Evolutionary conservation across 1,140 invertebrate species (phyloP), one percentile per base, ranked within the genome.

Genomic region (Panulirus ornatus): DNA sequence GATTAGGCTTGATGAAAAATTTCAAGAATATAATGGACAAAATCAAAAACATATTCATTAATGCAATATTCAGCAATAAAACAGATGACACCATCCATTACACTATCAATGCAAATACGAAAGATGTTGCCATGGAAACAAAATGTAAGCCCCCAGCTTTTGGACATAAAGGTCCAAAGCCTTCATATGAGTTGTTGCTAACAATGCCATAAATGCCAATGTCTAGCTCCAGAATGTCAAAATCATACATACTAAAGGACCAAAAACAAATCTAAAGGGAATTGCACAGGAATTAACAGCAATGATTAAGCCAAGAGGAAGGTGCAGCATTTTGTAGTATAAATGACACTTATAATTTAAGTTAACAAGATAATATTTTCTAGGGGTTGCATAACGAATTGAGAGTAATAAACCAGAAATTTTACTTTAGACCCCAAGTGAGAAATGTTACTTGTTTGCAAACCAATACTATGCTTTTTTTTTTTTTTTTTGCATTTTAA

Each of bases 121-220:
- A 79, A n/a, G 42, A 42, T 3, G 11, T 51, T 30, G 76, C 38
- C 6, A 79, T 79, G 76, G 76, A 79, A 27, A 79, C 76, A 27
- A 42, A 79, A 36, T 76, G n/a, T 22, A 58, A 58, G 11, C n/a
- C 38, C n/a, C 27, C 76, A 76, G 73, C 38, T 47, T 22, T 14
- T 8, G 2, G 27, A 44, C n/a, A 79, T 11, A 22, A 27, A 42
- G 30, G 42, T 42, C 27, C 40, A 79, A n/a, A 51, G 3, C 51
- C 76, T 79, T 42, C 42, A 79, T 1, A 42, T n/a, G n/a, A n/a
- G n/a, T 79, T 51, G 42, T 79, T 42, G 38, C 76, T 30, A 79
- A 79, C 47, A 79, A 79, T 79, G 76, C 44, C 44, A 44, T 51
- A 47, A 79, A 79, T 47, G 44, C 40, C 16, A 79, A 38, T 47